These are phyloP conservation scores for Drosophila bocqueti DNA, from an alignment of 1,140 invertebrate species.

Conservation along the genomic window DNA sequence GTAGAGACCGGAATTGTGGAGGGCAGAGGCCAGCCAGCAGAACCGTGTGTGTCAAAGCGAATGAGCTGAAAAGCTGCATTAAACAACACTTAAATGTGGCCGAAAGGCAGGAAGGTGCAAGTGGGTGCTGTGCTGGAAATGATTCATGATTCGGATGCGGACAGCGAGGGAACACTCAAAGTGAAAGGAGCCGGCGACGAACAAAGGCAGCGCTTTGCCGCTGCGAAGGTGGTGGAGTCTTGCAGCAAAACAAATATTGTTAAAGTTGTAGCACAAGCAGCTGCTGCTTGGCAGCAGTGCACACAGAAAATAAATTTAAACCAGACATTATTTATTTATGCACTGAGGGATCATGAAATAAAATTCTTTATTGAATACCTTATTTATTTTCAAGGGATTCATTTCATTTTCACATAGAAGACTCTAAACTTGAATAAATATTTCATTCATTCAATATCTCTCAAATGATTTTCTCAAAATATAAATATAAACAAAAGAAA, in stretches of 20 bases:
- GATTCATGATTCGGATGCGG: conserved; percentile 75
- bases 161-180: conserved; percentile 62
- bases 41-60: conserved; percentile 37
- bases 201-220: conserved; percentile 45
- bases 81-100: conserved; percentile 63
- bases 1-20: conserved; percentile 10
- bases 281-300: conserved; percentile 16
- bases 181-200: conserved; percentile 52
- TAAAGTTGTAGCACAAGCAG: conserved; percentile 65
- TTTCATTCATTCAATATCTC: too few species aligned
- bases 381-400: too few species aligned
- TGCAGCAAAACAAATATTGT: conserved; percentile 78
- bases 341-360: too few species aligned
- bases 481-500: not conserved
- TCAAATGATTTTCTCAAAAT: too few species aligned
- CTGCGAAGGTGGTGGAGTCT: conserved; percentile 9
- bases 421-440: too few species aligned
- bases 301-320: not conserved
- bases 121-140: conserved; percentile 67
- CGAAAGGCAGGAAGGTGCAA: conserved; percentile 7
- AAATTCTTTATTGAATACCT: too few species aligned
- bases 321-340: too few species aligned
- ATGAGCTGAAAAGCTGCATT: conserved; percentile 72
- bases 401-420: too few species aligned
- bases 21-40: conserved; percentile 1